A percentile compares a stretch with the other conserved stretches of the same genome.
phyloP scores from a whole-genome alignment of 2,888 invertebrate species.

The Luperina testacea region DNA sequence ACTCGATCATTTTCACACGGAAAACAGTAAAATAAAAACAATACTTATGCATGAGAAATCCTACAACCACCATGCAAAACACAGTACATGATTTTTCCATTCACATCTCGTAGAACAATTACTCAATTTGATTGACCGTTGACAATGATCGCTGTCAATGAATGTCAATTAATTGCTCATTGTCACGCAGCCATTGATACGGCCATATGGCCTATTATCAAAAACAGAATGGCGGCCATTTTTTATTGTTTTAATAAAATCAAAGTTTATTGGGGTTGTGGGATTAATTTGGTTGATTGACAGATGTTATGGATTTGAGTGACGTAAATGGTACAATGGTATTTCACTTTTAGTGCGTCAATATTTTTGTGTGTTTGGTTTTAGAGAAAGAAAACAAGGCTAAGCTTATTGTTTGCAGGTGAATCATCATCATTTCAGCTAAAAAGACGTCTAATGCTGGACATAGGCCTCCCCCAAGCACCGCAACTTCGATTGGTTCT shows the following conservation, averaged over 20 bases:
- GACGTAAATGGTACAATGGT: constrained; percentile 1
- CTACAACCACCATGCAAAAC: background rate
- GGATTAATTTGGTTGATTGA: constrained; percentile 30
- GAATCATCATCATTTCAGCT: background rate
- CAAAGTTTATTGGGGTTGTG: constrained; percentile 26
- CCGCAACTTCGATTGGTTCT: background rate
- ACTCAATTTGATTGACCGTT: constrained; percentile 75
- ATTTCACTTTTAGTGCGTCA: background rate
- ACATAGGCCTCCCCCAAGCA: background rate
- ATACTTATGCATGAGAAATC: constrained; percentile 13
- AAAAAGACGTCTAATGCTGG: background rate
- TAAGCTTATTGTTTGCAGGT: background rate
- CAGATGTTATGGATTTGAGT: constrained; percentile 10
- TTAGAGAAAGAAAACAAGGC: background rate
- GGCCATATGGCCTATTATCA: constrained; percentile 32
- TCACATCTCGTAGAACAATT: constrained; percentile 52
- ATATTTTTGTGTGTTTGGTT: background rate
- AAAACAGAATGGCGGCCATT: constrained; percentile 34
- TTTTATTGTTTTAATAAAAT: constrained; percentile 42
- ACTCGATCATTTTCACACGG: constrained; percentile 9
- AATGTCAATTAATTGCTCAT: constrained; percentile 81
- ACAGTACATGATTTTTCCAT: constrained; percentile 17
- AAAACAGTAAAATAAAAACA: background rate
- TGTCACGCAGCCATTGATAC: constrained; percentile 65
- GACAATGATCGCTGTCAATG: constrained; percentile 78